Evolutionary conservation across 2,797 vertebrate genomes (phyloP), one percentile per base, ranked within the genome.

Genomic region (Manis pentadactyla): DNA sequence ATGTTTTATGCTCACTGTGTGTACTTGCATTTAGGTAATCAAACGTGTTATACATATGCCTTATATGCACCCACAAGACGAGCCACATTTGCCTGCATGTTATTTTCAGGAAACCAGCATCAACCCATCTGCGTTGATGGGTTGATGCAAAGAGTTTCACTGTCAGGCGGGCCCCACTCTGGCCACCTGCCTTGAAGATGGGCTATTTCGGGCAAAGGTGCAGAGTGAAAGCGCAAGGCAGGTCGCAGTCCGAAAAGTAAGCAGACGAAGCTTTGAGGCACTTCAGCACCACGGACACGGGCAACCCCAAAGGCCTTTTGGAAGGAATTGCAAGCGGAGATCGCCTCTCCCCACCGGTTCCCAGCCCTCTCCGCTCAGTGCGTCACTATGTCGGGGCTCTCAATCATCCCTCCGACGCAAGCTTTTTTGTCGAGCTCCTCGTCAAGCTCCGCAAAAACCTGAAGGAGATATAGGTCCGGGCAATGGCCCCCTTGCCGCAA

Each of bases 211-310:
- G 64, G 82, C 68, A 90, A 95, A 83, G n/a, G n/a, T 55, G n/a
- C 49, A 23, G 66, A 81, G 14, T 1, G 10, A 42, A 82, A 57
- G 34, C 11, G 10, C 15, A 15, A 46, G 29, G 74, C 39, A 71
- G 74, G 92, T 57, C 0, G 7, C 3, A 4, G 42, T 34, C 71
- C 7, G 15, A 69, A 31, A 93, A 83, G 66, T 13, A 63, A n/a
- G 21, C 42, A 1, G 4, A 81, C 1, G 0, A n/a, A 37, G 39
- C 21, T 59, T 1, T 0, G 51, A 90, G 81, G 34, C 9, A 51
- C 61, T 97, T 97, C 97, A 97, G 96, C 96, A 97, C 96, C 97
- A 96, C 29, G 97, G 97, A 97, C 97, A 97, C 85, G 3, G 96
- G 34, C 90, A 83, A 57, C 74, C 17, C 19, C 23, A 25, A 37